Conservation (phyloP, 1,140 invertebrate species). For the Sycophila sp. region DNA sequence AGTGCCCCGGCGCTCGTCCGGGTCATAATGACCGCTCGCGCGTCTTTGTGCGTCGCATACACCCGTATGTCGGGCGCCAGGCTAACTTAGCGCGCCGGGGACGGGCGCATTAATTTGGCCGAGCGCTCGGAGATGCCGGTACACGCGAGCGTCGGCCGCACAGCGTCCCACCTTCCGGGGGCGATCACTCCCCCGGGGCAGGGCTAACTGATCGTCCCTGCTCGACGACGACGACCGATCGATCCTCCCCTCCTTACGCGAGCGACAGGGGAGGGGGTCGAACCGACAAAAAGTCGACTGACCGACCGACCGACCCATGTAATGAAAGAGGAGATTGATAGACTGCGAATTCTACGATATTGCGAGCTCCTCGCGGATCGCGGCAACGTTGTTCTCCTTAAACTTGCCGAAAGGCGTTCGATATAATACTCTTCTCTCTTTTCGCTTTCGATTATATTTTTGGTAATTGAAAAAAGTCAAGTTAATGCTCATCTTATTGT, state of each 20-base stretch:
- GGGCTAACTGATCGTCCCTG: slow-evolving; percentile 59
- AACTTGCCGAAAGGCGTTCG: too few species aligned
- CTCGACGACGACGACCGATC: slow-evolving; percentile 51
- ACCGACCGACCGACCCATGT: background rate
- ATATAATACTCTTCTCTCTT: too few species aligned
- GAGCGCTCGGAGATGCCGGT: slow-evolving; percentile 46
- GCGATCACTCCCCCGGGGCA: slow-evolving; percentile 59
- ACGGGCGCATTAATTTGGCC: slow-evolving; percentile 61
- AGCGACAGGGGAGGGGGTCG: background rate
- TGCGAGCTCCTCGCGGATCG: background rate
- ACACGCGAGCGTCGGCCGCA: background rate
- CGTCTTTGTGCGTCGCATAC: background rate
- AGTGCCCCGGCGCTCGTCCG: background rate
- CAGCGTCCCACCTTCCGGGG: slow-evolving; percentile 1
- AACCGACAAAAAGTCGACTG: background rate
- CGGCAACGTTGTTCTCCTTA: too few species aligned
- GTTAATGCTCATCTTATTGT: background rate
- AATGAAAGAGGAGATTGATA: slow-evolving; percentile 7
- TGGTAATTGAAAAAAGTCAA: background rate
- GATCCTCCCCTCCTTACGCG: slow-evolving; percentile 50
- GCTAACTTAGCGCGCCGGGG: slow-evolving; percentile 59
- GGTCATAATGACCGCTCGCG: background rate
- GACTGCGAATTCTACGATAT: background rate
- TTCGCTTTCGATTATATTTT: too few species aligned
- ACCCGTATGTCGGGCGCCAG: background rate